Evolutionary conservation across 1,140 invertebrate species (phyloP).

Genomic region (Phocides pigmalion): DNA sequence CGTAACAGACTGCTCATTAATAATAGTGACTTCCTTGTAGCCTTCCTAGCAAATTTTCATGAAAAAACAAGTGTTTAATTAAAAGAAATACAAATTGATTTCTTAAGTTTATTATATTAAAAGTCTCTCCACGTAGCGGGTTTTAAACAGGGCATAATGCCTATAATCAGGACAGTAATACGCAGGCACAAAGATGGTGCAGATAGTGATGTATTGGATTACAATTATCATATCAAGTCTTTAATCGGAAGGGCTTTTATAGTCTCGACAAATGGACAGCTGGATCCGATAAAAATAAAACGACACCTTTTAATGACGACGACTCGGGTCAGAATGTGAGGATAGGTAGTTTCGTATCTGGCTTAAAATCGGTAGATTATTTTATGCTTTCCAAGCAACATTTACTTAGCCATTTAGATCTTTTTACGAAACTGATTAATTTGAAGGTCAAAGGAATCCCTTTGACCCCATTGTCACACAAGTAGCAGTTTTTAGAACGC

Average conservation of each 20-base stretch:
- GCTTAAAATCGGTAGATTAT: constrained; percentile 53
- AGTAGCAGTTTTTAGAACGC: too few species aligned
- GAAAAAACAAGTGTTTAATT: neutral
- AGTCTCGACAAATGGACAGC: constrained; percentile 68
- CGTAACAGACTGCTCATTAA: constrained; percentile 45
- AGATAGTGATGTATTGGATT: constrained; percentile 71
- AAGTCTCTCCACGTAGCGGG: neutral
- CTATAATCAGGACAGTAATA: constrained; percentile 43
- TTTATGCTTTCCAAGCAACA: constrained; percentile 38
- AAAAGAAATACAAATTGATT: too few species aligned
- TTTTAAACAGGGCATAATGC: constrained; percentile 4
- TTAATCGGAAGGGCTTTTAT: constrained; percentile 69
- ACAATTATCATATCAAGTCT: constrained; percentile 73
- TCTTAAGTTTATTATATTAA: neutral
- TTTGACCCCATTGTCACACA: too few species aligned
- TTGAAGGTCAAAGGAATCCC: too few species aligned
- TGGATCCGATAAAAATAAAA: constrained; percentile 63
- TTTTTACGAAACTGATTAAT: neutral
- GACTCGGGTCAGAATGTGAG: constrained; percentile 58
- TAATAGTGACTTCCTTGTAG: neutral
- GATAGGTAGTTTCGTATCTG: constrained; percentile 57
- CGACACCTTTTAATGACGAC: constrained; percentile 69
- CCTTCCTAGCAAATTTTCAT: neutral
- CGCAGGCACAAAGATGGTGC: constrained; percentile 52
- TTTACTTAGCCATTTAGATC: neutral